A percentile compares a stretch with the other conserved stretches of the same genome.
These are phyloP conservation scores for Limnephilus marmoratus DNA, from an alignment of 2,888 invertebrate genomes.

Conservation along the genomic window DNA sequence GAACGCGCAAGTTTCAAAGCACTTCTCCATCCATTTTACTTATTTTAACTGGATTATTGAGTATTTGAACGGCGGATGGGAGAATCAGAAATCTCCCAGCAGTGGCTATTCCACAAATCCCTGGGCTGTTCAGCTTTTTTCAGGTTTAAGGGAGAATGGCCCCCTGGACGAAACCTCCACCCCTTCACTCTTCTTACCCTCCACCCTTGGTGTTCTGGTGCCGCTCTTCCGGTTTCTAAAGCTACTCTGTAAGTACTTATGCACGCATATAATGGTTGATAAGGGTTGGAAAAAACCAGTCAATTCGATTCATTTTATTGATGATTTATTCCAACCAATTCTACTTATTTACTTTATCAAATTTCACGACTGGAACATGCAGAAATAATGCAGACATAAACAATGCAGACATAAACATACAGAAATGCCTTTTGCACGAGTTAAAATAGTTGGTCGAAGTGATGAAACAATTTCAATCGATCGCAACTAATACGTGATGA, in stretches of 20 bases:
- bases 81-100: neutral
- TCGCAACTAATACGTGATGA: neutral
- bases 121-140: neutral
- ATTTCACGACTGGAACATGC: too few relatives aligned
- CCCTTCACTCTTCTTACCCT: neutral
- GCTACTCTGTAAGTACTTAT: neutral
- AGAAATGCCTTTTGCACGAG: too few relatives aligned
- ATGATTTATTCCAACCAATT: too few relatives aligned
- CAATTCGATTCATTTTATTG: neutral
- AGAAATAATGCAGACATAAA: too few relatives aligned
- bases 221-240: conserved; percentile 15
- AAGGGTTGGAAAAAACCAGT: neutral
- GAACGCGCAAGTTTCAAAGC: neutral
- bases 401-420: too few relatives aligned
- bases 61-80: neutral
- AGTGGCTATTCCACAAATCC: neutral
- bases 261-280: neutral
- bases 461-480: neutral
- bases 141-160: neutral
- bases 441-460: neutral
- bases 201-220: neutral
- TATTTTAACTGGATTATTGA: neutral
- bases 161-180: conserved; percentile 10
- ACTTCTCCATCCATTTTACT: neutral
- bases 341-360: too few relatives aligned